Conservation (phyloP, 2,797 vertebrate species). For the Hydrolagus colliei region DNA sequence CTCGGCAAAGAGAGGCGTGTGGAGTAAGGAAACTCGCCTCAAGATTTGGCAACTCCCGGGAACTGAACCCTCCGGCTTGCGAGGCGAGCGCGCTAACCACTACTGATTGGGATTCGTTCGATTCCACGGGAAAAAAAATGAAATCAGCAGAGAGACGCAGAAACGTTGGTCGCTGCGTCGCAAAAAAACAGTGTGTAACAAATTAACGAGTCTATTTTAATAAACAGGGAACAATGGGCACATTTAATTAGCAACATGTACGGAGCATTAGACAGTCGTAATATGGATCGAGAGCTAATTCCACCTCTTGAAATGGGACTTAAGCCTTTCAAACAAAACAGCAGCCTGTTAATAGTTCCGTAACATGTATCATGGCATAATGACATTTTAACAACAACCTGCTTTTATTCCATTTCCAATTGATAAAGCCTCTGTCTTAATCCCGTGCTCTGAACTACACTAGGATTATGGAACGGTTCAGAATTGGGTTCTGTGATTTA, state of each 20-base stretch:
- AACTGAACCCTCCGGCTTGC: too few relatives aligned
- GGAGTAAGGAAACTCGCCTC: too few relatives aligned
- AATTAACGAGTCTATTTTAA: not conserved
- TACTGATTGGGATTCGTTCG: too few relatives aligned
- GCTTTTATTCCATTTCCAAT: constrained; percentile 30
- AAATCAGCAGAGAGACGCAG: too few relatives aligned
- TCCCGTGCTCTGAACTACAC: constrained; percentile 13
- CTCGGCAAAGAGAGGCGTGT: too few relatives aligned
- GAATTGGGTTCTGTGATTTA: constrained; percentile 29
- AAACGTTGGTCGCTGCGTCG: too few relatives aligned
- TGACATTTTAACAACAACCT: constrained; percentile 27
- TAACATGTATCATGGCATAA: constrained; percentile 23
- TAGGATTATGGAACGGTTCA: constrained; percentile 15
- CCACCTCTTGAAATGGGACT: constrained; percentile 22
- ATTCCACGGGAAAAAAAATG: too few relatives aligned
- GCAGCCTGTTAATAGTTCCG: constrained; percentile 20
- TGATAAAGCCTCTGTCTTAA: constrained; percentile 24
- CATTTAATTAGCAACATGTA: constrained; percentile 10
- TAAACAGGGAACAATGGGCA: constrained; percentile 15
- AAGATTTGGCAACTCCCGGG: too few relatives aligned
- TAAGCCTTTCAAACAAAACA: constrained; percentile 20
- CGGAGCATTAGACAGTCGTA: not conserved
- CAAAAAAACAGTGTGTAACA: not conserved
- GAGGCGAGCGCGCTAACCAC: too few relatives aligned
- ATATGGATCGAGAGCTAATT: constrained; percentile 6